A percentile compares a stretch with the other conserved stretches of the same genome.
Conservation (phyloP, 2,888 invertebrate genomes). For the Nasonia oneida region DNA sequence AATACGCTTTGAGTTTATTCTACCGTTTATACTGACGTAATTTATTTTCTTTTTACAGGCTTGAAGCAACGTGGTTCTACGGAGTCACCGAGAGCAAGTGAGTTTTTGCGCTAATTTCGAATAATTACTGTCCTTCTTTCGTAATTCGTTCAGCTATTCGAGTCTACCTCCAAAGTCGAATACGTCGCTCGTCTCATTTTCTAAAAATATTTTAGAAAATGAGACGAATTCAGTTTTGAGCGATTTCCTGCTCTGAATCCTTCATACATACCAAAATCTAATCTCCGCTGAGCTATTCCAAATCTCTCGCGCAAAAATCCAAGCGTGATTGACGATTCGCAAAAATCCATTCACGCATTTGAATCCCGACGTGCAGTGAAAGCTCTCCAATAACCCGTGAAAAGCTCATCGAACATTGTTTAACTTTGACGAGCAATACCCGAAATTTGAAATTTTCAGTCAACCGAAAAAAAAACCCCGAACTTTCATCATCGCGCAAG, state of each 20-base stretch:
- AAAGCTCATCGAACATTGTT: neutral
- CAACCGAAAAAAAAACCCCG: neutral
- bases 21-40: neutral
- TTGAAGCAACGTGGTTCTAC: slow-evolving; percentile 74
- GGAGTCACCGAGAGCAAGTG: slow-evolving; percentile 74
- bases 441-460: too few species aligned
- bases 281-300: too few species aligned
- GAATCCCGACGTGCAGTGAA: neutral
- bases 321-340: neutral
- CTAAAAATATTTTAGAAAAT: too few species aligned
- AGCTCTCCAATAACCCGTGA: neutral
- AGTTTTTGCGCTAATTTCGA: slow-evolving; percentile 58
- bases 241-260: too few species aligned
- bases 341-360: neutral
- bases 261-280: too few species aligned
- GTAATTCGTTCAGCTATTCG: too few species aligned
- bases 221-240: too few species aligned
- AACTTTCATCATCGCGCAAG: neutral
- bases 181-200: too few species aligned
- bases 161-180: too few species aligned
- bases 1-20: neutral
- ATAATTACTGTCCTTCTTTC: neutral
- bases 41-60: slow-evolving; percentile 70
- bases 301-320: neutral
- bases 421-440: neutral